Base-by-base conservation (phyloP, 2,888 invertebrate species). In the Eudasyphora cyanicolor region DNA sequence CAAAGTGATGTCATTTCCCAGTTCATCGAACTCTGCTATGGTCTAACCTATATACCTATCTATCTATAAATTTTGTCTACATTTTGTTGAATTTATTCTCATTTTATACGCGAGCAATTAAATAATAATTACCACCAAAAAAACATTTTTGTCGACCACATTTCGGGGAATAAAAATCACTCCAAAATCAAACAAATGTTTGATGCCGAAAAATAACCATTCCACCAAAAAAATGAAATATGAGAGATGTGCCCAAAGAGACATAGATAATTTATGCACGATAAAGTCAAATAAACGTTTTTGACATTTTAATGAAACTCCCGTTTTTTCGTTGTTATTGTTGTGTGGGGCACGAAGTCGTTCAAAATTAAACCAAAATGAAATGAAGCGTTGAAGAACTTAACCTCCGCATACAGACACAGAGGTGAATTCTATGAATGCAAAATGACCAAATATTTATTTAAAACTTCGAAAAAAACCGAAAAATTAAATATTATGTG, bases 241-340 rank as follows among this genome's bases (percentile, higher is more conserved):
- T 4, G 49, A 71, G 35, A 62, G n/a, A 71, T 5, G 21, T 49
- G 57, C 32, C 45, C 42, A 60, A 21, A 38, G 12, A 32, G 8
- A 12, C 42, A 57, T 29, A 29, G 21, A 74, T 49, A 49, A 69
- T 24, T 69, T 74, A 69, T 70, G 49, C 76, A 64, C 67, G 73
- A 73, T 73, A 74, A 77, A 38, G 19, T 10, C 42, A 29, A 42
- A 45, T 57, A 57, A 74, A 82, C 74, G 73, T 77, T 82, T 19
- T 57, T 14, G 69, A 73, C 69, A 82, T 82, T 82, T 82, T 82
- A 82, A 82, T 82, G 81, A 76, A 69, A 35, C 35, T 19, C 2
- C 12, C 10, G 12, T 64, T 35, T 38, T 35, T 38, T 38, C 12
- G 29, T 60, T 21, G 27, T 62, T 29, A 17, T 62, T 62, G 24